phyloP scores from a whole-genome alignment of 2,797 vertebrate genomes.

The Gymnopithys bicolor region DNA sequence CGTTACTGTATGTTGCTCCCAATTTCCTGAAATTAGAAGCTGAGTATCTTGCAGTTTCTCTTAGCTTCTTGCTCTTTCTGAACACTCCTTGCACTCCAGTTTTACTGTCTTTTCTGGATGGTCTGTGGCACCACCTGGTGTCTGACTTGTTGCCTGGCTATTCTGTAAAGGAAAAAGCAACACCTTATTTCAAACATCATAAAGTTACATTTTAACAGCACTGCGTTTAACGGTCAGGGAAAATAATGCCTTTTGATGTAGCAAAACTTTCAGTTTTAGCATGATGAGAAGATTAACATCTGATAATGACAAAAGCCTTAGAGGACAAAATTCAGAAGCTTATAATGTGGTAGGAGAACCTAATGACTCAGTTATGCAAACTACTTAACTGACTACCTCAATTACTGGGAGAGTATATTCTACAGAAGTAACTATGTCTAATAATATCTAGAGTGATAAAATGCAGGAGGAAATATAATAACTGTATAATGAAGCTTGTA shows the following conservation, averaged over 20 bases:
- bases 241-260: background rate
- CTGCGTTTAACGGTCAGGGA: background rate
- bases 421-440: background rate
- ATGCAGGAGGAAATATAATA: background rate
- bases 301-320: background rate
- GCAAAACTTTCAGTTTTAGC: background rate
- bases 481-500: background rate
- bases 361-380: background rate
- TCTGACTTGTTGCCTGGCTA: background rate
- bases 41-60: background rate
- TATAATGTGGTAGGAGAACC: background rate
- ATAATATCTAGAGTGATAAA: background rate
- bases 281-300: background rate
- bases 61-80: background rate
- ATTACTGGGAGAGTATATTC: background rate
- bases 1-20: accelerated
- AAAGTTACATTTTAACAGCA: background rate
- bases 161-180: background rate
- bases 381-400: background rate
- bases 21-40: background rate
- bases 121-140: conserved; percentile 47
- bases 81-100: background rate
- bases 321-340: background rate
- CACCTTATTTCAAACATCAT: background rate
- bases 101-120: background rate